Conservation (phyloP, 2,113 vertebrate genomes). For the Platanista minor region DNA sequence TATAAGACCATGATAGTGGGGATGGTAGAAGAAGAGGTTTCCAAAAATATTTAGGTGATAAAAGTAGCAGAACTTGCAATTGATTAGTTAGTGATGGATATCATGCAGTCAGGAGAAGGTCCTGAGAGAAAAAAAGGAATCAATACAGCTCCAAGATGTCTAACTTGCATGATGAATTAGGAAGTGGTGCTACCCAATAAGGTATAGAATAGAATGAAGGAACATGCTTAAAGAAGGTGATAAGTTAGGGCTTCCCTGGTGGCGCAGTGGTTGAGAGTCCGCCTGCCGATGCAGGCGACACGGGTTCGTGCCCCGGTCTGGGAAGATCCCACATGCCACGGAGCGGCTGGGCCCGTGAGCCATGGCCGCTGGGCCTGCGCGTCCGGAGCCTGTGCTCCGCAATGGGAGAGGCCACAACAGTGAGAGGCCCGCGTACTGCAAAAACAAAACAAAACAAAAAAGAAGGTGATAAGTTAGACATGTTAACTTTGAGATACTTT, state of each 20-base stretch:
- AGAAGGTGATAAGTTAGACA: neutral
- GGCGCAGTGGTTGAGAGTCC: too few relatives aligned
- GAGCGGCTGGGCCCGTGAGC: too few relatives aligned
- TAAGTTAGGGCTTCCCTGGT: too few relatives aligned
- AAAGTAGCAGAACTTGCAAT: neutral
- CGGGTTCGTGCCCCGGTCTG: too few relatives aligned
- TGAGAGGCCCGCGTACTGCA: too few relatives aligned
- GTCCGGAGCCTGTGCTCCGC: too few relatives aligned
- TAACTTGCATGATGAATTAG: too few relatives aligned
- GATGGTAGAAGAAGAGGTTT: neutral
- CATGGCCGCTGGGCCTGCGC: too few relatives aligned
- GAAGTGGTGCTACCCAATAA: neutral
- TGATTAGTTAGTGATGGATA: neutral
- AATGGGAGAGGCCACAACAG: too few relatives aligned
- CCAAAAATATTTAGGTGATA: neutral
- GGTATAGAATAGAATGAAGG: neutral
- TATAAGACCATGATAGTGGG: neutral
- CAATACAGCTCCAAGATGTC: neutral
- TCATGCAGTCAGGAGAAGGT: neutral
- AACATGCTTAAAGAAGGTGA: neutral
- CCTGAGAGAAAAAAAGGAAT: neutral
- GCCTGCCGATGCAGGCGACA: too few relatives aligned
- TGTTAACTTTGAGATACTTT: neutral
- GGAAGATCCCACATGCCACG: too few relatives aligned
- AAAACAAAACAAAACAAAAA: too few relatives aligned